These are phyloP conservation scores for Euschistus heros DNA, from an alignment of 1,140 invertebrate genomes.

Conservation along the genomic window DNA sequence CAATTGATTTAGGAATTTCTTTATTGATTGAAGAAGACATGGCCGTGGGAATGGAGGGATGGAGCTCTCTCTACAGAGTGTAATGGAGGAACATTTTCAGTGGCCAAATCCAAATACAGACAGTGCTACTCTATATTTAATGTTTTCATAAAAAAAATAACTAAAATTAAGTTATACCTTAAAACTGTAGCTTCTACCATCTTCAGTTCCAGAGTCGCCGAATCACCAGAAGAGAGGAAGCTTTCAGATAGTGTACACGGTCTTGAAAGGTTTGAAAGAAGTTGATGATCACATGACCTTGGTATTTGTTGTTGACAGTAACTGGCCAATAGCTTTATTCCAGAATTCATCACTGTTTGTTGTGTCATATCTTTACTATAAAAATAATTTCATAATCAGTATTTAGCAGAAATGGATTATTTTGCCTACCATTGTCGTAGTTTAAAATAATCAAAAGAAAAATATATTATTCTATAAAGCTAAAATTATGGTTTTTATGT, in stretches of 20 bases:
- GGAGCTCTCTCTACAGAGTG: too few species aligned
- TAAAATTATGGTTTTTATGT: too few species aligned
- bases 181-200: conserved; percentile 72
- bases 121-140: too few species aligned
- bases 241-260: conserved; percentile 72
- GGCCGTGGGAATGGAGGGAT: too few species aligned
- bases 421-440: background rate
- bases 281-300: conserved; percentile 62
- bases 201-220: conserved; percentile 65
- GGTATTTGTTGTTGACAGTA: conserved; percentile 68
- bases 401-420: background rate
- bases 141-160: too few species aligned
- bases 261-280: conserved; percentile 47
- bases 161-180: conserved; percentile 42
- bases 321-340: conserved; percentile 59
- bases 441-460: too few species aligned
- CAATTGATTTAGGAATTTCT: too few species aligned
- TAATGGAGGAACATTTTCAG: too few species aligned
- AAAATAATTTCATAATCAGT: background rate
- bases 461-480: too few species aligned
- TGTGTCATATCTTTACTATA: background rate
- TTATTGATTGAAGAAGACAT: too few species aligned
- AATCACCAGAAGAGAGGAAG: conserved; percentile 67
- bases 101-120: too few species aligned
- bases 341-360: background rate